Base-by-base conservation (phyloP, 2,888 invertebrate species). In the Myopa testacea region DNA sequence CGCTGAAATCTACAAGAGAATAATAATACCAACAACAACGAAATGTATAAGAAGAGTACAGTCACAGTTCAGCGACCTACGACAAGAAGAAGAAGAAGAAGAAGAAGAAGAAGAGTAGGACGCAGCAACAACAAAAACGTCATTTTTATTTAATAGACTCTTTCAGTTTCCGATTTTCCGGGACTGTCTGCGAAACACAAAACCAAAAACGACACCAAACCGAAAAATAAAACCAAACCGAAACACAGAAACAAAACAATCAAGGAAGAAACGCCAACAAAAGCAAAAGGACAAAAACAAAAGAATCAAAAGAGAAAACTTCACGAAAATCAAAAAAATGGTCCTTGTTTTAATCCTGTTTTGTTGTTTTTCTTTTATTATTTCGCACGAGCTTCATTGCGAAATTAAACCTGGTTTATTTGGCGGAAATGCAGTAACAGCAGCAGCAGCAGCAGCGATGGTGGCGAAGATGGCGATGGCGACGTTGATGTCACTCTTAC, bases 351-450 rank as follows among this genome's bases (percentile, higher is more conserved):
- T 68, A 68, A 67, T 68, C 75, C 55, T 40, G 67, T 67, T 75
- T 68, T 19, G 45, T 45, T 45, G 37, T n/a, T 67, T 6, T 12
- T 40, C 5, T 10, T 67, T 67, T 4, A 4, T 40, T 37, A 19
- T 10, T 67, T 26, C 19, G 52, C 67, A 67, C 55, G 37, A 74
- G 40, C 38, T 50, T 60, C 19, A 34, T 55, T 38, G 63, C 65
- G 34, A 52, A 74, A 74, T 65, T 74, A 74, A 74, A 65, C 63
- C n/a, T 34, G 52, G 65, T 74, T 74, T 65, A 74, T 74, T 74
- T 74, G 45, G 74, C 74, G 74, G 73, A 74, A 74, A 50, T 65
- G 65, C 65, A 37, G 73, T 50, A 19, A 19, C 50, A 50, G 26
- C 19, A 19, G 45, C 50, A 50, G 26, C 19, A 14, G 14, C 63